Percentiles rank a stretch among this genome's conserved stretches.
Evolutionary conservation across 1,140 invertebrate genomes (phyloP).

Genomic region (Ooceraea biroi): DNA sequence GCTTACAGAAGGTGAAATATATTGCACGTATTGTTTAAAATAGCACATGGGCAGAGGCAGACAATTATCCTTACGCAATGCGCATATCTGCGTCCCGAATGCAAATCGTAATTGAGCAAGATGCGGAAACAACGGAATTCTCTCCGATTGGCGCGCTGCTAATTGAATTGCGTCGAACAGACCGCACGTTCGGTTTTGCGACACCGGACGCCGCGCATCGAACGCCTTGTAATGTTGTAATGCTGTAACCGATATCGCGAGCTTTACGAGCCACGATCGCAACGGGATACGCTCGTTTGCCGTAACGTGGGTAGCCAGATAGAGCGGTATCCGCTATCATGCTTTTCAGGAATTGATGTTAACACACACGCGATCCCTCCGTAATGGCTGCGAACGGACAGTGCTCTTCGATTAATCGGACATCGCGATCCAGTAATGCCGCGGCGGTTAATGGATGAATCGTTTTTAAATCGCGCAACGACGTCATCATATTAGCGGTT

Average conservation of each 20-base stretch:
- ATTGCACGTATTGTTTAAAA: neutral
- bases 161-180: constrained; percentile 70
- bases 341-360: constrained; percentile 60
- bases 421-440: constrained; percentile 13
- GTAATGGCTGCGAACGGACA: constrained; percentile 3
- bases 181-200: constrained; percentile 51
- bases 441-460: constrained; percentile 27
- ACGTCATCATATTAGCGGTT: neutral
- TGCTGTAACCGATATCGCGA: constrained; percentile 64
- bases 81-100: constrained; percentile 16
- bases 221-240: constrained; percentile 66
- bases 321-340: constrained; percentile 66
- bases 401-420: constrained; percentile 56
- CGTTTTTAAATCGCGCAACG: neutral
- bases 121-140: constrained; percentile 69
- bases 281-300: constrained; percentile 61
- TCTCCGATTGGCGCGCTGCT: constrained; percentile 76
- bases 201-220: constrained; percentile 53
- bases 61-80: constrained; percentile 23
- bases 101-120: constrained; percentile 70
- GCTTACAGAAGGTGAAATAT: too few species aligned
- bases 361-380: constrained; percentile 37
- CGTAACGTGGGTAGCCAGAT: constrained; percentile 55
- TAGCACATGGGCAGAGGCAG: neutral
- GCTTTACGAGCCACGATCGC: constrained; percentile 60